phyloP scores from a whole-genome alignment of 2,113 vertebrate genomes.

The Coturnix japonica region DNA sequence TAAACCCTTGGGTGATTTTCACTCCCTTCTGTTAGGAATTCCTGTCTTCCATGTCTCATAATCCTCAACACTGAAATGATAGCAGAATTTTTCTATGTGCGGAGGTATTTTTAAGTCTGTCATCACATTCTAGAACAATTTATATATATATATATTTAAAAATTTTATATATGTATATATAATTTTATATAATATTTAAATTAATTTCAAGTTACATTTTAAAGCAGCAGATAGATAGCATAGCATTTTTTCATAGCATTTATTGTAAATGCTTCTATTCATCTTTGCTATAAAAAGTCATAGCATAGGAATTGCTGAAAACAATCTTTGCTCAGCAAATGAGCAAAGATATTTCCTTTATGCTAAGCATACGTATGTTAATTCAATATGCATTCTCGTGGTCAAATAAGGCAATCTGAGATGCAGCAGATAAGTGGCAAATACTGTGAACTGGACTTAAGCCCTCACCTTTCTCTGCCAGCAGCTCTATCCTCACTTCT shows the following conservation, averaged over 20 bases:
- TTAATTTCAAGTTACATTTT: not conserved
- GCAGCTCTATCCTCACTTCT: not conserved
- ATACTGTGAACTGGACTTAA: not conserved
- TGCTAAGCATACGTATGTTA: not conserved
- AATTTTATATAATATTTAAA: not conserved
- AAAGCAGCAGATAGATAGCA: not conserved
- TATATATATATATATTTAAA: too few species aligned
- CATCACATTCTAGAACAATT: not conserved
- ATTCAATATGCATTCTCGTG: not conserved
- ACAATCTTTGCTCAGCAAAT: not conserved
- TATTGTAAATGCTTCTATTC: not conserved
- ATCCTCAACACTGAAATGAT: not conserved
- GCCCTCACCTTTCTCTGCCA: not conserved
- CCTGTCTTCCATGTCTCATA: not conserved
- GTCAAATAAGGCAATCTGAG: not conserved
- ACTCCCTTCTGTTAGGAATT: constrained; percentile 19
- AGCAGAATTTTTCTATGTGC: not conserved
- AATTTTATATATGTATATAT: too few species aligned
- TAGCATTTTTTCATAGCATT: not conserved
- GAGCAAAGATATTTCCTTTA: not conserved
- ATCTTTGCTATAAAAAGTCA: not conserved
- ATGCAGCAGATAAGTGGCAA: not conserved
- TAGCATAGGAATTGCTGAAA: not conserved
- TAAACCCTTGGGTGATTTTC: constrained; percentile 20
- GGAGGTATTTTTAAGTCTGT: not conserved